Evolutionary conservation across 2,113 vertebrate species (phyloP), one percentile per base, ranked within the genome.

Genomic region (Antigone vipio): DNA sequence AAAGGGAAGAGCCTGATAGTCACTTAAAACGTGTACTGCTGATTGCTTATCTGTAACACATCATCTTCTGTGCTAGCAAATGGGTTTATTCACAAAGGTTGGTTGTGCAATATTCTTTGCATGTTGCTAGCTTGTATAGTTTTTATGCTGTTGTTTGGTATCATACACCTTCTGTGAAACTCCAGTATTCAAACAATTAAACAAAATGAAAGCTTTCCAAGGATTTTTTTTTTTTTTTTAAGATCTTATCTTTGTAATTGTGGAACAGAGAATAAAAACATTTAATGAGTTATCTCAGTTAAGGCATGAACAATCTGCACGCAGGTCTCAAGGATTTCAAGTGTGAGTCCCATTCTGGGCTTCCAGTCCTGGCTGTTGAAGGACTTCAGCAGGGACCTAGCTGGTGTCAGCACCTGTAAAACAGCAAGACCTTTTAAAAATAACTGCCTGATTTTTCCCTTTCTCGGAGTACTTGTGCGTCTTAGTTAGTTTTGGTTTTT

Each of bases 101-200:
- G 11, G 20, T 63, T 47, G 20, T 74, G 34, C 15, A 67, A 9
- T 22, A 7, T 8, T 53, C 12, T 30, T 44, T 50, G 9, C 44
- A 52, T 0, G 0, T 66, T 74, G 13, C 11, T 58, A 44, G 18
- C 6, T n/a, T 0, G 0, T 9, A 8, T 18, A 24, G 19, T 12
- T 90, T 73, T 50, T 49, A 23, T 29, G 21, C 6, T 82, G 15
- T 12, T 27, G 62, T 91, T 77, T 49, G 42, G 6, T 63, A 26
- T 5, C 1, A 0, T 12, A 30, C 4, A 17, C 4, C 11, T 45
- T 55, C 9, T 50, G 23, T 59, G 49, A 74, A 85, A 38, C 11
- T 53, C 10, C 11, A 15, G 9, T 21, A 15, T 69, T 58, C 16
- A 69, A 83, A 80, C 0, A 20, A 29, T 34, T 26, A 2, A 18